Percentiles rank a stretch among this genome's conserved stretches.
Conservation (phyloP, 2,888 invertebrate species). For the Chymomyza caudatula region DNA sequence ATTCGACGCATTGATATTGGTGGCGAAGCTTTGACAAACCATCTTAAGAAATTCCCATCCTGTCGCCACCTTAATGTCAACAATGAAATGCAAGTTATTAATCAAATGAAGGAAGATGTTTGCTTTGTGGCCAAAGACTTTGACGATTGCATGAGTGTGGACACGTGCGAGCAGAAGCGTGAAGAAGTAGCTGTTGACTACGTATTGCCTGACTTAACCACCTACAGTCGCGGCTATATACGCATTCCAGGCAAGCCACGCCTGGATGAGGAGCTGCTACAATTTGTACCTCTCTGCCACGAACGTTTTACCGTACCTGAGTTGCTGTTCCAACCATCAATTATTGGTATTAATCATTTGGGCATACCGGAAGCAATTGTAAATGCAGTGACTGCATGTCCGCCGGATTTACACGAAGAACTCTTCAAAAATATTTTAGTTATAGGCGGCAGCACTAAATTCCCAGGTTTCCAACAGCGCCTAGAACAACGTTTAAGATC, state of each 20-base stretch:
- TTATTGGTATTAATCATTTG: slow-evolving; percentile 93
- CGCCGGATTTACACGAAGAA: slow-evolving; percentile 85
- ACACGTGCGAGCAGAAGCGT: slow-evolving; percentile 81
- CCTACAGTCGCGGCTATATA: slow-evolving; percentile 87
- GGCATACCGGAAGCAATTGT: slow-evolving; percentile 94
- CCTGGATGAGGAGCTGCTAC: slow-evolving; percentile 73
- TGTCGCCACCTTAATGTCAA: slow-evolving; percentile 98
- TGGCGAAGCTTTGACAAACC: slow-evolving; percentile 97
- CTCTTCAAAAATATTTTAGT: slow-evolving; percentile 90
- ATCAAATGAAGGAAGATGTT: slow-evolving; percentile 98
- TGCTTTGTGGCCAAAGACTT: slow-evolving; percentile 95
- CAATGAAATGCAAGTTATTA: slow-evolving; percentile 99
- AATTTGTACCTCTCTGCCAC: slow-evolving; percentile 92
- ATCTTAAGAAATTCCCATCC: slow-evolving; percentile 97
- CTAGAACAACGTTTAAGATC: slow-evolving; percentile 88
- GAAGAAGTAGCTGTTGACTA: slow-evolving; percentile 92
- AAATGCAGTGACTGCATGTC: slow-evolving; percentile 86
- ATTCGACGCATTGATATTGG: slow-evolving; percentile 94
- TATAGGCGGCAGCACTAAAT: slow-evolving; percentile 88
- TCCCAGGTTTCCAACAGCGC: slow-evolving; percentile 91
- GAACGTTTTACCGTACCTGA: slow-evolving; percentile 98
- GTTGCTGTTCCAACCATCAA: slow-evolving; percentile 94
- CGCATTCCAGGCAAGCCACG: slow-evolving; percentile 58
- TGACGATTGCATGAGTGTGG: slow-evolving; percentile 86
- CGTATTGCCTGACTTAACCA: slow-evolving; percentile 96